phyloP scores from a whole-genome alignment of 2,888 invertebrate species.

The Euclidia mi region DNA sequence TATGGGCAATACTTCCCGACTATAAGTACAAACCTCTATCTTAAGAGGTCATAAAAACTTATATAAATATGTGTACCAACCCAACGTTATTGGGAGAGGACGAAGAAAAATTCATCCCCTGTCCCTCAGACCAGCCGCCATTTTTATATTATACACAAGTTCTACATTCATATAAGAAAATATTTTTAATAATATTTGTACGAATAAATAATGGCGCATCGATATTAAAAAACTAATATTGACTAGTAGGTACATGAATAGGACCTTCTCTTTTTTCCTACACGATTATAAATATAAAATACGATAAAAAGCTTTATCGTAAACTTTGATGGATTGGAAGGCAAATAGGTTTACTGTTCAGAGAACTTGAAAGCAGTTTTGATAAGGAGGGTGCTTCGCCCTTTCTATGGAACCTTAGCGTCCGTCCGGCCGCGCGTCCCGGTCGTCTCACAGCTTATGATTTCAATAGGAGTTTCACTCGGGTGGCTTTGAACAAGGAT shows the following conservation, averaged over 20 bases:
- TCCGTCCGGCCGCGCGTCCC: slow-evolving; percentile 50
- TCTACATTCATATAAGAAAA: slow-evolving; percentile 24
- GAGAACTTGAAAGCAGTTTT: slow-evolving; percentile 67
- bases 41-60: slow-evolving; percentile 26
- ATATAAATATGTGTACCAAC: slow-evolving; percentile 38
- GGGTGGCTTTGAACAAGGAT: slow-evolving; percentile 51
- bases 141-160: slow-evolving; percentile 26
- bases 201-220: slow-evolving; percentile 41
- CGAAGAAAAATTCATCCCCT: slow-evolving; percentile 29
- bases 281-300: slow-evolving; percentile 56
- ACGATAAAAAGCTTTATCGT: slow-evolving; percentile 60
- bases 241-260: slow-evolving; percentile 43
- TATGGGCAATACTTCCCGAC: slow-evolving; percentile 1
- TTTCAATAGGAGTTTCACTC: slow-evolving; percentile 61
- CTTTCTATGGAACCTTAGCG: slow-evolving; percentile 60
- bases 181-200: slow-evolving; percentile 43
- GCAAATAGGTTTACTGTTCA: slow-evolving; percentile 66
- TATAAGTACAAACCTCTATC: slow-evolving; percentile 16
- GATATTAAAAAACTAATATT: slow-evolving; percentile 57
- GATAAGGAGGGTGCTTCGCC: slow-evolving; percentile 63
- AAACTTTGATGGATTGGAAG: slow-evolving; percentile 68
- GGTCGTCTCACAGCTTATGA: slow-evolving; percentile 57
- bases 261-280: slow-evolving; percentile 38
- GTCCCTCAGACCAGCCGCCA: slow-evolving; percentile 23
- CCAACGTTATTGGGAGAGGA: slow-evolving; percentile 35